A percentile compares a stretch with the other conserved stretches of the same genome.
Conservation (phyloP, 92 coral and sea anemone genomes). For the Paramuricea clavata region DNA sequence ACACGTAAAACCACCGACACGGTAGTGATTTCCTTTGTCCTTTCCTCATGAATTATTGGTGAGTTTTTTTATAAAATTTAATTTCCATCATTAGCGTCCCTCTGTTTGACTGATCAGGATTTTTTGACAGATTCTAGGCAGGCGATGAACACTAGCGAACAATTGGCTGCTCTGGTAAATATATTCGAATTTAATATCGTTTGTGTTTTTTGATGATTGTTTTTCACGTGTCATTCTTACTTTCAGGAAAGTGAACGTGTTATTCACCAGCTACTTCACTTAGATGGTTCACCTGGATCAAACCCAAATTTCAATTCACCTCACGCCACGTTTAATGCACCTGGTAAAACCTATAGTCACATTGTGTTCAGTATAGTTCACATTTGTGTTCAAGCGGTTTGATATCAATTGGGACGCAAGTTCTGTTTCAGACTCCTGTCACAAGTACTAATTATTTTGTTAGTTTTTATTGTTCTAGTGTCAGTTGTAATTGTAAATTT, state of each 20-base stretch:
- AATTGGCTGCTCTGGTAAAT: conserved; percentile 22
- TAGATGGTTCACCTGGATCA: not conserved
- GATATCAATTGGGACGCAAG: too few species aligned
- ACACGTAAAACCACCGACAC: too few species aligned
- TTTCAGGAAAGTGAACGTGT: conserved; percentile 47
- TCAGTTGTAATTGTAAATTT: too few species aligned
- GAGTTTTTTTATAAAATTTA: not conserved
- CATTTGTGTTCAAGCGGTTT: too few species aligned
- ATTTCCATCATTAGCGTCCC: not conserved
- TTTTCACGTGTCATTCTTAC: conserved; percentile 19
- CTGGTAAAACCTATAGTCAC: not conserved
- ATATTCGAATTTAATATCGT: not conserved
- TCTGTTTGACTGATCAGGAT: not conserved
- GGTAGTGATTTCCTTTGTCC: too few species aligned
- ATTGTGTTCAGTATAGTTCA: too few species aligned
- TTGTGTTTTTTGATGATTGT: not conserved
- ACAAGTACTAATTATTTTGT: too few species aligned
- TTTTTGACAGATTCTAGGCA: not conserved
- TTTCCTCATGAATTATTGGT: too few species aligned
- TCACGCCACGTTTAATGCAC: not conserved
- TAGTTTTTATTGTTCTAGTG: too few species aligned
- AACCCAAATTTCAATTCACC: not conserved
- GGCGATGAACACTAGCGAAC: not conserved
- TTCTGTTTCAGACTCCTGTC: too few species aligned
- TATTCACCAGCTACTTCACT: conserved; percentile 23